Evolutionary conservation across 2,888 invertebrate genomes (phyloP), one percentile per base, ranked within the genome.

Genomic region (Aleiodes testaceus): DNA sequence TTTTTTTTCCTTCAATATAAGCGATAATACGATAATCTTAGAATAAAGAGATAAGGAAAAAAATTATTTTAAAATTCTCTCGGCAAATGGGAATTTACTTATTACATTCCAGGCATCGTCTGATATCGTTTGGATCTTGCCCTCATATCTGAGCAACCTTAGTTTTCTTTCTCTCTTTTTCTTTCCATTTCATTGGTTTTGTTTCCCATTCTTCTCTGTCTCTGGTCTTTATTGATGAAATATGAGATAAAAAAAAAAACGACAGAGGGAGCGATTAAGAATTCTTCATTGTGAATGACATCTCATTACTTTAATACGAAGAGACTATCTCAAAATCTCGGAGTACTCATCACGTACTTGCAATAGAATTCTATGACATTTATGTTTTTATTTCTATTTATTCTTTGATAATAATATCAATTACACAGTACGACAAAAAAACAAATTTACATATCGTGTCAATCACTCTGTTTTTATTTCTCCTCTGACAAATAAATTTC

Each of bases 231-330:
- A 59, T 59, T 18, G 59, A 59, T 59, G 14, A 16, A 42, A 42
- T 42, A 18, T 18, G 18, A 16, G 59, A 59, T 59, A 59, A 59
- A 11, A 14, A 47, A 47, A 14, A 47, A 1, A 3, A 36, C 4
- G 18, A 9, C 12, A 9, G 36, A 30, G 16, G 14, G 36, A 42
- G 12, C 12, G 16, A 59, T 59, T 59, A 42, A 36, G 59, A 36
- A 59, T 59, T 59, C 14, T 36, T 36, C 36, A 16, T 36, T 36
- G 11, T 55, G 55, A 59, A 42, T 59, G 59, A 59, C 59, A 18
- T 59, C 47, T 47, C 47, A 47, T 47, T 47, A 47, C 16, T 36
- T 36, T 36, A 9, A 7, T 36, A 36, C 36, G 36, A 36, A 36
- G 9, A 36, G 7, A 36, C 36, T 36, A 36, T 36, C 36, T 36